Conservation (phyloP, 2,797 vertebrate genomes). For the Caiman crocodilus region DNA sequence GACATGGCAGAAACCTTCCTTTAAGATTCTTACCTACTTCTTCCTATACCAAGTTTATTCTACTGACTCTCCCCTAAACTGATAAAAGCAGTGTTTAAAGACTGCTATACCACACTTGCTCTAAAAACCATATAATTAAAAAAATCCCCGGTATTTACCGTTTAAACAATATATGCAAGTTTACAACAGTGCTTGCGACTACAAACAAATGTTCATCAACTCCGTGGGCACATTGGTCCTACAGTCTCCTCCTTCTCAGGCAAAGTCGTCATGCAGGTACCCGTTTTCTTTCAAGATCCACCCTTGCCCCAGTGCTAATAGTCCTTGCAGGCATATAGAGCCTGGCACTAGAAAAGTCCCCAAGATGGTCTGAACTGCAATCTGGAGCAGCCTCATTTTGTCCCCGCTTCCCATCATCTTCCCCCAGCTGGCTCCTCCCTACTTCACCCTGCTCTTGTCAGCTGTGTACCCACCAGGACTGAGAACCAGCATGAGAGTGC, state of each 20-base stretch:
- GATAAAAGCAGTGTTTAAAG: neutral
- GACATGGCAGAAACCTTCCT: neutral
- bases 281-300: accelerated
- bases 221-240: accelerated
- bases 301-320: accelerated
- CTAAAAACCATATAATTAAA: too few species aligned
- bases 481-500: neutral
- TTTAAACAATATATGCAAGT: neutral
- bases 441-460: slow-evolving; percentile 61
- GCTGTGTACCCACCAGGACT: neutral
- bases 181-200: accelerated
- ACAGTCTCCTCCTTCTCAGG: neutral
- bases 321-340: accelerated
- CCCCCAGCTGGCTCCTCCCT: slow-evolving; percentile 18
- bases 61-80: neutral
- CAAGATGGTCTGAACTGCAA: neutral
- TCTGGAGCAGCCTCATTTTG: neutral
- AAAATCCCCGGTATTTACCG: neutral
- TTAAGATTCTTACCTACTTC: neutral
- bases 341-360: neutral
- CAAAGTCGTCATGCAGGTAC: accelerated
- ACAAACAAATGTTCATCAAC: accelerated
- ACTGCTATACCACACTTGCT: neutral
- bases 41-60: neutral
- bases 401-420: neutral